Percentiles rank a stretch among this genome's conserved stretches.
phyloP scores from a whole-genome alignment of 2,797 vertebrate species.

The Lateolabrax maculatus region DNA sequence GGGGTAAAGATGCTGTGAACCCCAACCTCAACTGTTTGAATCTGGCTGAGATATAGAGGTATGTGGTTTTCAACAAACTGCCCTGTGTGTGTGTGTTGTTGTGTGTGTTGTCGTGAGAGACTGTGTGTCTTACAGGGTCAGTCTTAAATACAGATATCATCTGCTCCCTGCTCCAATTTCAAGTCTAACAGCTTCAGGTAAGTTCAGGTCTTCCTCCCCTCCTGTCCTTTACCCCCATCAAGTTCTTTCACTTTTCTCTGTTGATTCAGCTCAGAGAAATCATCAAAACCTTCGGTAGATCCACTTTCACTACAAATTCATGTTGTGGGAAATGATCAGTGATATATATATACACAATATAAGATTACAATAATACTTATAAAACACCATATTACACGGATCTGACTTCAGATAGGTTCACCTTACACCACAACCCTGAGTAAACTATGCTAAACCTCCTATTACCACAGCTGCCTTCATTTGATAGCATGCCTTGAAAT shows the following conservation, averaged over 20 bases:
- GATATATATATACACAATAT: too few relatives aligned
- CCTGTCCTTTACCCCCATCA: neutral
- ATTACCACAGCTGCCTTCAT: conserved; percentile 16
- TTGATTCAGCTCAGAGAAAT: too few relatives aligned
- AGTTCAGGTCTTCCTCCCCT: neutral
- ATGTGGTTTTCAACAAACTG: too few relatives aligned
- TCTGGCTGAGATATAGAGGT: too few relatives aligned
- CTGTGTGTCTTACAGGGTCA: neutral
- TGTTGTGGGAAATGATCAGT: too few relatives aligned
- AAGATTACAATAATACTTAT: too few relatives aligned
- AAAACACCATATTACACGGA: neutral
- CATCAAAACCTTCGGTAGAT: too few relatives aligned
- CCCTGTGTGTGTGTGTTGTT: neutral
- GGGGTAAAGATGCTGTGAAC: neutral
- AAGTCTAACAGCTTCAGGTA: conserved; percentile 24
- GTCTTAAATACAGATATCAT: conserved; percentile 22
- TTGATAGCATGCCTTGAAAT: conserved; percentile 34
- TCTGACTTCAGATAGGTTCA: neutral
- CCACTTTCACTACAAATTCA: neutral
- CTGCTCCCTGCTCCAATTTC: conserved; percentile 23
- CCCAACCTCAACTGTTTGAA: too few relatives aligned
- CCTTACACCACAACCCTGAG: neutral
- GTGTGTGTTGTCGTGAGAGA: neutral
- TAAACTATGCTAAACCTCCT: conserved; percentile 20
- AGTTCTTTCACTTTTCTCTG: neutral